A percentile compares a stretch with the other conserved stretches of the same genome.
phyloP scores from a whole-genome alignment of 2,113 vertebrate species.

The Rhea pennata region DNA sequence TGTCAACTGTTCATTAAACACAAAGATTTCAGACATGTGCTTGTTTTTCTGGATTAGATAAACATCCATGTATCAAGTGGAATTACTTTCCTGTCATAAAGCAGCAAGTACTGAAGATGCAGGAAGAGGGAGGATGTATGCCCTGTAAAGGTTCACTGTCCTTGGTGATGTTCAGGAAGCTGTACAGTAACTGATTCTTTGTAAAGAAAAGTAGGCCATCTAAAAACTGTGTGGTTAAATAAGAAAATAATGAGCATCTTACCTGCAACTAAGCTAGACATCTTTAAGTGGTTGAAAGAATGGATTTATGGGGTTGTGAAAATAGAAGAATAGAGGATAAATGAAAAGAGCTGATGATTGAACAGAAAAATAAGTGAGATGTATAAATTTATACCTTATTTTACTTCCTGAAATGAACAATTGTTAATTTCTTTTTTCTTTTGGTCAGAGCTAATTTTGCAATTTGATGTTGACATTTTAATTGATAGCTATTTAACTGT shows the following conservation, averaged over 20 bases:
- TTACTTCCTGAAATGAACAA: not conserved
- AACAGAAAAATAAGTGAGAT: not conserved
- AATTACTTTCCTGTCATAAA: not conserved
- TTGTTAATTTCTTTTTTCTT: not conserved
- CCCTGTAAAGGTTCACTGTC: not conserved
- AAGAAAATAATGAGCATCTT: not conserved
- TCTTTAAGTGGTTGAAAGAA: not conserved
- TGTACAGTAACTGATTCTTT: not conserved
- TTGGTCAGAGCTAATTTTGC: not conserved
- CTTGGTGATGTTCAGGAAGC: not conserved
- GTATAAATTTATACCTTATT: not conserved
- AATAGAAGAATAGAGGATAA: not conserved
- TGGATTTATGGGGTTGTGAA: not conserved
- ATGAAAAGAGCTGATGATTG: not conserved
- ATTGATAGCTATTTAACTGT: not conserved
- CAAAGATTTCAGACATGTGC: not conserved
- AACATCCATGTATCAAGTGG: not conserved
- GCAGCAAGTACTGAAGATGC: not conserved
- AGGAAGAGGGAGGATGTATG: not conserved
- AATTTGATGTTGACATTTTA: not conserved
- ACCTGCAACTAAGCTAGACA: not conserved
- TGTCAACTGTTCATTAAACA: not conserved
- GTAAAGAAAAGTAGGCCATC: not conserved
- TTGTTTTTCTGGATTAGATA: not conserved
- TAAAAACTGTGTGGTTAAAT: not conserved